Evolutionary conservation across 2,797 vertebrate species (phyloP).

Genomic region (Hyperoplus immaculatus): DNA sequence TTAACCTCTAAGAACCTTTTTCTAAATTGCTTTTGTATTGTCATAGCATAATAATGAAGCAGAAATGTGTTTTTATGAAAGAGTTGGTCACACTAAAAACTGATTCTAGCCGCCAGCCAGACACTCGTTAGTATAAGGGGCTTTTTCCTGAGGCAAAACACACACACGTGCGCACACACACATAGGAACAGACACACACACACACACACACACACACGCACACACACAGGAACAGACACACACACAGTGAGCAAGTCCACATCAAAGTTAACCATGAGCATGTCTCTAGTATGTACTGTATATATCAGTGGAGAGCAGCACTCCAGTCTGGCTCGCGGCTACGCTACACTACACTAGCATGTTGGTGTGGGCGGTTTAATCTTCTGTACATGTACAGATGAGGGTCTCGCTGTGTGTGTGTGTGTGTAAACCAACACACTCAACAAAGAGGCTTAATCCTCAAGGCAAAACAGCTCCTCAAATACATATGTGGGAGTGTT

Average conservation of each 20-base stretch:
- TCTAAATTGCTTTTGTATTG: not conserved
- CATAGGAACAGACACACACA: no score
- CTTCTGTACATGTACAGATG: constrained; percentile 61
- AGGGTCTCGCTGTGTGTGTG: constrained; percentile 54
- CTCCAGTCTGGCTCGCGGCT: constrained; percentile 63
- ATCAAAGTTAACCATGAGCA: constrained; percentile 64
- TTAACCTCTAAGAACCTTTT: constrained; percentile 3
- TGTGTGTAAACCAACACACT: constrained; percentile 64
- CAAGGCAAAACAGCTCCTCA: constrained; percentile 63
- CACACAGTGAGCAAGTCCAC: constrained; percentile 61
- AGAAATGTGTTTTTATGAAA: not conserved
- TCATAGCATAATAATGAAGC: constrained; percentile 23
- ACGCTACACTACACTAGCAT: constrained; percentile 45
- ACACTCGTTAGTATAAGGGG: constrained; percentile 69
- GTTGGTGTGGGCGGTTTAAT: constrained; percentile 74
- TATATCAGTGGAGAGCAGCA: constrained; percentile 34
- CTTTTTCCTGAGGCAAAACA: constrained; percentile 55
- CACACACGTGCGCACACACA: constrained; percentile 17
- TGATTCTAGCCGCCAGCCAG: constrained; percentile 56
- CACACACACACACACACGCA: constrained; percentile 5
- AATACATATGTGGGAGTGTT: constrained; percentile 64
- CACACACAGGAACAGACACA: constrained; percentile 3
- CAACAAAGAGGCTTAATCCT: constrained; percentile 79
- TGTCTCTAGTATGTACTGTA: constrained; percentile 19
- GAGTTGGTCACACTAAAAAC: constrained; percentile 39